Evolutionary conservation across 2,113 vertebrate genomes (phyloP).

Genomic region (Scopus umbretta): DNA sequence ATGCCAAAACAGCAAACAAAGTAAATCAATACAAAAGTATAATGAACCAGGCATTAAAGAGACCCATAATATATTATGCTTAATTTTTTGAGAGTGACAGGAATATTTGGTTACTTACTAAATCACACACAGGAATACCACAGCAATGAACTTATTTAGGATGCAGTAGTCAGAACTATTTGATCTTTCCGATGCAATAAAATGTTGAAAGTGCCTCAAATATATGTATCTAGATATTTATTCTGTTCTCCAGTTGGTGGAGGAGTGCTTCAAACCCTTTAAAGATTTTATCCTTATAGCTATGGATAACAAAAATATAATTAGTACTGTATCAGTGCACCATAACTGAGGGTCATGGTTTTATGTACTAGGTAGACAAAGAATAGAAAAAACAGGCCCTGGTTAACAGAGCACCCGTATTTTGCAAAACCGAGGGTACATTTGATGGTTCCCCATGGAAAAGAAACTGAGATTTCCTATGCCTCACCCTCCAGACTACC

Average conservation of each 20-base stretch:
- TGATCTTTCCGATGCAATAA: neutral
- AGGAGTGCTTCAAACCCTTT: neutral
- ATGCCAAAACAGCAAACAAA: neutral
- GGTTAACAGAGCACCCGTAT: neutral
- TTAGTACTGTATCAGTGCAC: neutral
- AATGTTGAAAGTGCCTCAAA: neutral
- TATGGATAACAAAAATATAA: neutral
- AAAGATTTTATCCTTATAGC: neutral
- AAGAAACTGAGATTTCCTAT: neutral
- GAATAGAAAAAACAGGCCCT: fast-evolving
- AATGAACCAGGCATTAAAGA: neutral
- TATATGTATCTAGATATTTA: neutral
- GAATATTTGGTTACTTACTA: neutral
- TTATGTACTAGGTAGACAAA: neutral
- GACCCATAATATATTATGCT: neutral
- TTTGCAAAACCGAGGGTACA: neutral
- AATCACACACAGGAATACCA: neutral
- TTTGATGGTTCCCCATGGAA: neutral
- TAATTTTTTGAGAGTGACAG: neutral
- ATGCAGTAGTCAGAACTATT: neutral
- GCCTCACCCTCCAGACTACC: fast-evolving
- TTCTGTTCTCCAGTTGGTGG: neutral
- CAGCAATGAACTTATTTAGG: neutral
- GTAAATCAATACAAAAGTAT: neutral
- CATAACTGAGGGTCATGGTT: neutral